These are phyloP conservation scores for Zoanthus gigantus DNA, from an alignment of 92 coral and sea anemone species.

Conservation along the genomic window DNA sequence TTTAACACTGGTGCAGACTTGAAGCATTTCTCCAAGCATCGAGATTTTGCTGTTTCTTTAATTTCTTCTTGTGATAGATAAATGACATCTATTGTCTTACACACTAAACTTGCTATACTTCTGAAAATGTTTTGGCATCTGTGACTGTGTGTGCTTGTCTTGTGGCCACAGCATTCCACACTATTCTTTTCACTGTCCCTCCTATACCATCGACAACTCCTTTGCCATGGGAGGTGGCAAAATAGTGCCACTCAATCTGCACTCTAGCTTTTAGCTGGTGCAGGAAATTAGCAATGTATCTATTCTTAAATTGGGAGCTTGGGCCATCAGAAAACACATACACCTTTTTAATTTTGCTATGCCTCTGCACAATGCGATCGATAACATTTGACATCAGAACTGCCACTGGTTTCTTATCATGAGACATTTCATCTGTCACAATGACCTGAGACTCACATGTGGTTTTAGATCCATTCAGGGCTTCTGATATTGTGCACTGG, in stretches of 20 bases:
- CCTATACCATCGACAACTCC: slow-evolving; percentile 23
- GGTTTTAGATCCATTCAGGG: background rate
- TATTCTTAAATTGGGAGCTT: background rate
- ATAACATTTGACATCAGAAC: background rate
- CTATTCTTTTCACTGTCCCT: slow-evolving; percentile 61
- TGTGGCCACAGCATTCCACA: slow-evolving; percentile 65
- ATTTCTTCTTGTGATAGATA: slow-evolving; percentile 46
- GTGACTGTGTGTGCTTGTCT: slow-evolving; percentile 45
- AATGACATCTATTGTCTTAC: slow-evolving; percentile 42
- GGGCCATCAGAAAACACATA: background rate
- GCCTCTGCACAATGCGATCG: no score
- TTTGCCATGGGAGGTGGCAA: background rate
- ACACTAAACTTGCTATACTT: slow-evolving; percentile 28
- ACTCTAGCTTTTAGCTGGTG: background rate
- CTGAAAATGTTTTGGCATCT: slow-evolving; percentile 32
- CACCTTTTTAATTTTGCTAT: background rate
- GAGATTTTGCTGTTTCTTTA: slow-evolving; percentile 46
- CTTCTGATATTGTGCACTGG: background rate
- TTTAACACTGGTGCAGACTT: slow-evolving; percentile 50
- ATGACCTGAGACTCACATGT: background rate
- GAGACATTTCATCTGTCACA: background rate
- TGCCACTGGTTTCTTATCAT: background rate
- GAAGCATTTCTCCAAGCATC: slow-evolving; percentile 44
- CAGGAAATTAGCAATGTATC: background rate
- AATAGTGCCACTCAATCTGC: background rate